These are phyloP conservation scores for Tamias sibiricus DNA, from an alignment of 2,113 vertebrate genomes.

Conservation along the genomic window DNA sequence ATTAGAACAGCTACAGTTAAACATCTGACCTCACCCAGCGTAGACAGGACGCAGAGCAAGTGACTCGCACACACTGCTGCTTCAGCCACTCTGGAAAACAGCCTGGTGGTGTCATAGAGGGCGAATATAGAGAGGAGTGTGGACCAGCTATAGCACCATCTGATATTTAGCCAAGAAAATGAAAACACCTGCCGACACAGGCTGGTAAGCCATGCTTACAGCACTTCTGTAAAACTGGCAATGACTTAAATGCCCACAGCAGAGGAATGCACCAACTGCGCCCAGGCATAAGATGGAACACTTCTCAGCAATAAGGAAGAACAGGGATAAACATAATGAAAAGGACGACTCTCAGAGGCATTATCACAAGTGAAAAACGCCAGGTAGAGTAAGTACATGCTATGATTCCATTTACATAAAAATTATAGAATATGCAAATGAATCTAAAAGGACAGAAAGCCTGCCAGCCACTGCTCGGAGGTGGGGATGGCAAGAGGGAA, in stretches of 20 bases:
- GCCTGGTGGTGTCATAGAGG: not conserved
- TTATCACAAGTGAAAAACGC: not conserved
- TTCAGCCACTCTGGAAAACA: not conserved
- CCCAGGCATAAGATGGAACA: rapidly evolving
- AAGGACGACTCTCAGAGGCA: not conserved
- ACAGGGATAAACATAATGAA: not conserved
- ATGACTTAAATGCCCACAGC: too few relatives aligned
- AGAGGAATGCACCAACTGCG: not conserved
- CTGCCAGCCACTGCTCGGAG: too few relatives aligned
- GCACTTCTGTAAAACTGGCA: not conserved
- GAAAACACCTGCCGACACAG: not conserved
- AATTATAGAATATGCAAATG: not conserved
- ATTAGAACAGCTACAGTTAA: too few relatives aligned
- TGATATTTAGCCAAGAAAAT: not conserved
- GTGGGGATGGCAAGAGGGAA: not conserved
- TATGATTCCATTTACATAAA: not conserved
- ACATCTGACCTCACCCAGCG: not conserved
- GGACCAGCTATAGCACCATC: not conserved
- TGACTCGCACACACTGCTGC: not conserved
- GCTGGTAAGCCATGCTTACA: not conserved
- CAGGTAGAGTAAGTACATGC: not conserved
- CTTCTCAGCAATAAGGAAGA: not conserved
- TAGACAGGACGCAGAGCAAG: not conserved
- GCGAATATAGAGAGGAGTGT: not conserved
- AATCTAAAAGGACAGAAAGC: not conserved